Evolutionary conservation across 2,797 vertebrate genomes (phyloP).

Genomic region (Alca torda): DNA sequence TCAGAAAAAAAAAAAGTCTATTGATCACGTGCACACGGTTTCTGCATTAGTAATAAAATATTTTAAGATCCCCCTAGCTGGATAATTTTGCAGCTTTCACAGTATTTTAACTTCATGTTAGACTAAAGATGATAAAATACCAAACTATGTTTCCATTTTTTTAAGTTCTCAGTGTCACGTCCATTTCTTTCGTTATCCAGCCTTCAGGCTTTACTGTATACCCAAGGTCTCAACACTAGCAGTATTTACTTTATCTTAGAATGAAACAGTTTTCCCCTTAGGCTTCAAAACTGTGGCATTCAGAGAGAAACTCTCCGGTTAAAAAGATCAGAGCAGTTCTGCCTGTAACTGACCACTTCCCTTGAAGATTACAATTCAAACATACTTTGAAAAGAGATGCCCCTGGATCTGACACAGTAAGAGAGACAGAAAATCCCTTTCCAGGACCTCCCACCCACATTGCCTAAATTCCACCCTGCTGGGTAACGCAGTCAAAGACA

Average conservation of each 20-base stretch:
- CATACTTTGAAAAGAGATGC: not conserved
- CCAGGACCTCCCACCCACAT: not conserved
- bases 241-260: not conserved
- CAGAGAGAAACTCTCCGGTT: not conserved
- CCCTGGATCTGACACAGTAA: not conserved
- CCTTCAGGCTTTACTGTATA: not conserved
- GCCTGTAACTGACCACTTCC: not conserved
- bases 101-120: not conserved
- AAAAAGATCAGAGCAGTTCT: not conserved
- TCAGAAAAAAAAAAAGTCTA: not conserved
- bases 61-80: not conserved
- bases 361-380: not conserved
- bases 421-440: not conserved
- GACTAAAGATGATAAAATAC: not conserved
- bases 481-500: not conserved
- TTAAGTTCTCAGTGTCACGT: not conserved
- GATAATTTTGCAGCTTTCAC: not conserved
- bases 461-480: not conserved
- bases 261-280: not conserved
- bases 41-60: not conserved
- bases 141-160: not conserved
- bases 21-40: rapidly evolving
- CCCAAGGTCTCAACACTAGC: not conserved
- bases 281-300: not conserved
- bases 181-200: not conserved